Evolutionary conservation across 1,140 invertebrate genomes (phyloP), one percentile per base, ranked within the genome.

Genomic region (Archivesica marissinica): DNA sequence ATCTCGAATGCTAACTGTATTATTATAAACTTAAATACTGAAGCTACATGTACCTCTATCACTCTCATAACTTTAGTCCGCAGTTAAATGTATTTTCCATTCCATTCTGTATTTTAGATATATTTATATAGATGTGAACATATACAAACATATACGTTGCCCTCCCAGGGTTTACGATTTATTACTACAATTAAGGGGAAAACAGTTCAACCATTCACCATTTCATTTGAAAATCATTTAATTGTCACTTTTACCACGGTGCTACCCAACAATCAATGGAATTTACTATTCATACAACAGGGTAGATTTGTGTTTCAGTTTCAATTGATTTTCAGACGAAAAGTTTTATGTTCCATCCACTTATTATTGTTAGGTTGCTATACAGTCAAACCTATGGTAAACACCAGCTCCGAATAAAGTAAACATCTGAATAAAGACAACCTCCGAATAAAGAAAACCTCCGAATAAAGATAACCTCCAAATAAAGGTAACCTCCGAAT

Each of bases 211-310:
- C 30, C 59, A 6, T 13, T 25, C 59, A 64, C 59, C 59, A 64
- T 35, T 64, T 35, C 23, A 3, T 64, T 64, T 64, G 59, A 64
- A 64, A 64, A 1, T 23, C 59, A 35, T 64, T 64, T 64, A 64
- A 64, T 64, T 64, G 59, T 64, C 59, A 64, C 59, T 64, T 64
- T 64, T 64, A 64, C 59, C 59, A 64, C 38, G 30, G 59, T 64
- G 28, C 33, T 30, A 64, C 17, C 15, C 59, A 64, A 64, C 59
- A 64, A 64, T 64, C 59, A 64, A 64, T 64, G 59, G 59, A 64
- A 64, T 64, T 35, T 25, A 33, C 20, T 35, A 35, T 64, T 35
- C 38, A 64, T 35, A 64, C 59, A n/a, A n/a, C n/a, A 35, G 7
- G 30, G 25, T 20, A 64, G 11, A 25, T 64, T 4, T 64, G n/a